These are phyloP conservation scores for Siniperca knerii DNA, from an alignment of 2,113 vertebrate species.

Conservation along the genomic window DNA sequence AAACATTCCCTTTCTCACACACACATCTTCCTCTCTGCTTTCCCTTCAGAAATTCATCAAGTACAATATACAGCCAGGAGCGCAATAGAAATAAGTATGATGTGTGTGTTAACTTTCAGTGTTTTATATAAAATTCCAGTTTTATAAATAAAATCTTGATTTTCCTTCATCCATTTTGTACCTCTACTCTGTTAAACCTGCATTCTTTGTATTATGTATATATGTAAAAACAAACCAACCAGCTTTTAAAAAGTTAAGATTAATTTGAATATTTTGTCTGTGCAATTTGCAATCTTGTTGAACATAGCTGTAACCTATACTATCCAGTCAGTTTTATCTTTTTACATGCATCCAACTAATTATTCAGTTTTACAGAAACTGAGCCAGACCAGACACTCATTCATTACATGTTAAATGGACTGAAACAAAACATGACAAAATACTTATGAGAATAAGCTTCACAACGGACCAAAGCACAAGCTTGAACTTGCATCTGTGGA, in stretches of 20 bases:
- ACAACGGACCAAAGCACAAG: slow-evolving; percentile 54
- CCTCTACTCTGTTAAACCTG: not conserved
- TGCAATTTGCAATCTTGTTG: not conserved
- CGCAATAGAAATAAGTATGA: not conserved
- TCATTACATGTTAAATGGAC: slow-evolving; percentile 37
- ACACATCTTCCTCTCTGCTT: not conserved
- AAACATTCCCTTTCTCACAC: not conserved
- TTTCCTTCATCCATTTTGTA: not conserved
- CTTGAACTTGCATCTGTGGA: slow-evolving; percentile 60
- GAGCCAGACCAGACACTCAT: slow-evolving; percentile 24
- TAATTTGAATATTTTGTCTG: not conserved
- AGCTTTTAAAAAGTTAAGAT: not conserved
- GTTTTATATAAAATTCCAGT: not conserved
- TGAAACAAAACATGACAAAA: slow-evolving; percentile 50
- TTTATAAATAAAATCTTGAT: not conserved
- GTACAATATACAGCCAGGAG: not conserved
- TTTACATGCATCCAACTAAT: not conserved
- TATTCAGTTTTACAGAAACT: not conserved
- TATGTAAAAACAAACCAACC: not conserved
- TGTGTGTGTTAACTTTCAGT: not conserved
- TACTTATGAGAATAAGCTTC: slow-evolving; percentile 34
- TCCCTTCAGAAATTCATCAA: not conserved
- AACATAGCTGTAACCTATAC: not conserved
- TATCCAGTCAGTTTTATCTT: not conserved
- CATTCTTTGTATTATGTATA: not conserved